Conservation (phyloP, 2,113 vertebrate species). For the Oreocharis arfaki region DNA sequence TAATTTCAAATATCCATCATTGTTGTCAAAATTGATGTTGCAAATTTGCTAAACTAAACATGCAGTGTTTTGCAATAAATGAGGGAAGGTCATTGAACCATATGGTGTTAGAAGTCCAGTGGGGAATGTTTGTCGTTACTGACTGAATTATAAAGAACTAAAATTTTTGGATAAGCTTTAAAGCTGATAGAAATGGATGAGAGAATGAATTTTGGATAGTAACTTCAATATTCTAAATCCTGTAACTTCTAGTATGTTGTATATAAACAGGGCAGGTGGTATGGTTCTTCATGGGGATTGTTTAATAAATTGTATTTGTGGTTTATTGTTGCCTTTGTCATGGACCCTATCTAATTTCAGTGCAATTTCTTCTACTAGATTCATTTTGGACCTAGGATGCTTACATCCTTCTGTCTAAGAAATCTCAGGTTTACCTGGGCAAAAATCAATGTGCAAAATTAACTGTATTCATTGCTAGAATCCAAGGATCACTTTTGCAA, state of each 20-base stretch:
- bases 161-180: not conserved
- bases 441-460: not conserved
- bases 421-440: not conserved
- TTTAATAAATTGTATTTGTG: not conserved
- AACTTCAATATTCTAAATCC: not conserved
- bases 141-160: not conserved
- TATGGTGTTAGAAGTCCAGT: not conserved
- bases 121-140: not conserved
- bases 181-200: not conserved
- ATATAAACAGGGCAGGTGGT: not conserved
- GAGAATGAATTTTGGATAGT: not conserved
- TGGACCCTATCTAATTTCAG: not conserved
- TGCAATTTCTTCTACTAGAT: not conserved
- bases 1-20: conserved; percentile 21
- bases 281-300: not conserved
- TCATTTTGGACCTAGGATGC: not conserved
- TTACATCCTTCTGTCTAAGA: not conserved
- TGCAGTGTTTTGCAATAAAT: not conserved
- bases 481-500: not conserved
- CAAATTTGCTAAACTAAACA: not conserved
- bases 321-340: not conserved
- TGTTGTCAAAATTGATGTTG: not conserved
- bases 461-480: not conserved
- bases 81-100: not conserved
- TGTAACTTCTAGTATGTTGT: not conserved